Percentiles rank a stretch among this genome's conserved stretches.
Evolutionary conservation across 2,113 vertebrate genomes (phyloP).

Genomic region (Coptodon bakossiorum): DNA sequence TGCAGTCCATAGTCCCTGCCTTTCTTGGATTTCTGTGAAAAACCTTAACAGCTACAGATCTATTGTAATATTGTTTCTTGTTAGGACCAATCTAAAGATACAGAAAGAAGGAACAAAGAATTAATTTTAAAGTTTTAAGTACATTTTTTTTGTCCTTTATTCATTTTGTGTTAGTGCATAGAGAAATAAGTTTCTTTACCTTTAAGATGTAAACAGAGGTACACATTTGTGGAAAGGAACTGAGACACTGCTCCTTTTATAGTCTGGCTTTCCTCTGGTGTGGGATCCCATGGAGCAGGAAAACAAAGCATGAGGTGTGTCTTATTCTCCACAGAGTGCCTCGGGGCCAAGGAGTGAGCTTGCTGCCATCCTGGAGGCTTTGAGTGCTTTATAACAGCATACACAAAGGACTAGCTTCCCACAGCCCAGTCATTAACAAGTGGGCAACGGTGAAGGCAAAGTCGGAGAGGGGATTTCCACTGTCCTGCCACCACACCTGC

Average conservation of each 20-base stretch:
- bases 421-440: slow-evolving; percentile 68
- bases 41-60: background rate
- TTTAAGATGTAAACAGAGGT: background rate
- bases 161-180: background rate
- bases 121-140: background rate
- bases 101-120: background rate
- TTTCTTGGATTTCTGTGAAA: slow-evolving; percentile 2
- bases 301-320: slow-evolving; percentile 70
- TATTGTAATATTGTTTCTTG: background rate
- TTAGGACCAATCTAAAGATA: background rate
- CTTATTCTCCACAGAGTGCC: slow-evolving; percentile 61
- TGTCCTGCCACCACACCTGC: slow-evolving; percentile 71
- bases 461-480: slow-evolving; percentile 55
- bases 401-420: slow-evolving; percentile 64
- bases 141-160: background rate
- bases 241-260: slow-evolving; percentile 20
- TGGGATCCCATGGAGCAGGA: slow-evolving; percentile 49
- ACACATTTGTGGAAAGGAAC: slow-evolving; percentile 31
- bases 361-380: slow-evolving; percentile 70
- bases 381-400: slow-evolving; percentile 72
- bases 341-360: slow-evolving; percentile 67
- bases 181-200: background rate
- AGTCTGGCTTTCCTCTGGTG: slow-evolving; percentile 21
- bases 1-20: background rate
- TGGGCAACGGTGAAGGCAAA: slow-evolving; percentile 56